Evolutionary conservation across 1,140 invertebrate species (phyloP), one percentile per base, ranked within the genome.

Genomic region (Druon quercuslanigerum): DNA sequence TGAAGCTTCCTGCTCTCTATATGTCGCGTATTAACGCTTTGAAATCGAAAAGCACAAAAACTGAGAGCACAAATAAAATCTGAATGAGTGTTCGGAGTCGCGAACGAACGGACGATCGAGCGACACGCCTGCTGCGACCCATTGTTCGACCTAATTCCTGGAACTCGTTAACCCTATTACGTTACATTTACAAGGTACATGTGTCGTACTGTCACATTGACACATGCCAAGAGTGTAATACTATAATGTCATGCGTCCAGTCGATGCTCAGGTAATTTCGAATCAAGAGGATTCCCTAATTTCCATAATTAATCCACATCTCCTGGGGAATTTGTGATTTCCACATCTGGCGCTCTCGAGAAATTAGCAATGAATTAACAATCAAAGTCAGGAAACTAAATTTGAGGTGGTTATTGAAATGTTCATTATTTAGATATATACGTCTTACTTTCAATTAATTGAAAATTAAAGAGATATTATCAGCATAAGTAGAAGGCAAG

Each of bases 1-100:
- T 89, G 83, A 83, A 86, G 85, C 87, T 89, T 89, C 88, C 88
- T 88, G 87, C 25, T 33, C 25, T 87, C 86, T 83, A 84, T 83
- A 80, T 82, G 78, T 76, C 80, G 81, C 72, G 80, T 82, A 79
- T 84, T 76, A 33, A 71, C 77, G 83, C 82, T 85, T 84, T 81
- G 76, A 73, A 82, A 83, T 83, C 81, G 79, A 82, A 79, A 82
- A 56, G 74, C 72, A 66, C 81, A 78, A 52, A 54, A 74, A 66
- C 70, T 70, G 20, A 72, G 71, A 72, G 51, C 50, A 75, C 17
- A 78, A 73, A 73, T 71, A 73, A 72, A 70, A 84, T 79, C 51
- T 78, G 83, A 85, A 87, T 83, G 83, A 85, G 81, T 83, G 82
- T 78, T 74, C 82, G 57, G 57, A 76, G 74, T 73, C 75, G 83